A percentile compares a stretch with the other conserved stretches of the same genome.
phyloP scores from a whole-genome alignment of 2,888 invertebrate genomes.

The Lutraria lutraria region DNA sequence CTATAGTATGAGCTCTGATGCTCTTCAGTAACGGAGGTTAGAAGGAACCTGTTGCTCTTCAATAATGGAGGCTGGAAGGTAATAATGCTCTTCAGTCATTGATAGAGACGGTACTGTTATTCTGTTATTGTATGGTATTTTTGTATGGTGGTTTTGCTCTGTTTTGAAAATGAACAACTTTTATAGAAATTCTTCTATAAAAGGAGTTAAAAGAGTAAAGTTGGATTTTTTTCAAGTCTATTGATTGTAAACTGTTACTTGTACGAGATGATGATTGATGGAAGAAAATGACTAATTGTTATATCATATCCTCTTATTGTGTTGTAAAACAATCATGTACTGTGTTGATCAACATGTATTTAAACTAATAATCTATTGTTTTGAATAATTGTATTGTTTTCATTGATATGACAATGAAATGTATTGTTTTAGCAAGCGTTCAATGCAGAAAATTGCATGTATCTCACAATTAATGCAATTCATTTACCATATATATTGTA shows the following conservation, averaged over 20 bases:
- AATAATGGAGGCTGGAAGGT: background rate
- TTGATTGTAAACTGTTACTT: background rate
- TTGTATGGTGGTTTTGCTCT: background rate
- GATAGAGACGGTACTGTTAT: background rate
- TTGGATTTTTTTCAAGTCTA: background rate
- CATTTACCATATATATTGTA: background rate
- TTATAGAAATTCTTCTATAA: background rate
- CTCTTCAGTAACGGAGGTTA: background rate
- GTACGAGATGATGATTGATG: background rate
- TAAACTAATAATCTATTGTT: background rate
- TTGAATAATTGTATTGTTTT: background rate
- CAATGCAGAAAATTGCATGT: background rate
- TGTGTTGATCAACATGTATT: background rate
- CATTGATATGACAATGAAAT: background rate
- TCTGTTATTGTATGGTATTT: background rate
- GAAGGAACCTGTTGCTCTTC: background rate
- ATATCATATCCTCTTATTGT: background rate
- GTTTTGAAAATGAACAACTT: background rate
- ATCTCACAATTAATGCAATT: background rate
- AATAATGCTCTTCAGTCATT: too few relatives aligned
- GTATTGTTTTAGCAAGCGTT: background rate
- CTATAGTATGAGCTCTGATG: background rate
- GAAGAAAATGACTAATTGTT: slow-evolving; percentile 7
- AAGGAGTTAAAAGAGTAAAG: background rate
- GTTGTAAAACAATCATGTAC: background rate